These are phyloP conservation scores for Lophura nycthemera DNA, from an alignment of 2,113 vertebrate species.

Conservation along the genomic window DNA sequence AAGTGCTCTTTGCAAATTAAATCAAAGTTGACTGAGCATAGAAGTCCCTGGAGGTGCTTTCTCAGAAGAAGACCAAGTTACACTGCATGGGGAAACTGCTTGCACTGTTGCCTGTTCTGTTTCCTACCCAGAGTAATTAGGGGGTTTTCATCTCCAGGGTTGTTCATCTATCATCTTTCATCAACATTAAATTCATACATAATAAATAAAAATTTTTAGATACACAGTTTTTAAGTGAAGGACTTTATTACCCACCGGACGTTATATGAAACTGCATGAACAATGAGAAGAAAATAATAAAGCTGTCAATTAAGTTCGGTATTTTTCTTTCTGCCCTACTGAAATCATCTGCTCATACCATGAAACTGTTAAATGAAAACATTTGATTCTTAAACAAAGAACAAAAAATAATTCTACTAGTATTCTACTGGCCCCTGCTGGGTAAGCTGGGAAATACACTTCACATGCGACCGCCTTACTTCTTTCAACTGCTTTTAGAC, in stretches of 20 bases:
- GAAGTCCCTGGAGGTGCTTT: neutral
- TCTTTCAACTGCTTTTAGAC: neutral
- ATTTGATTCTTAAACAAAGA: neutral
- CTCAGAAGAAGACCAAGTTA: neutral
- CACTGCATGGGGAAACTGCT: neutral
- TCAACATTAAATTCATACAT: neutral
- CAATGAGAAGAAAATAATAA: neutral
- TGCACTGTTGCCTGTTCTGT: neutral
- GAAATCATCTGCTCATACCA: neutral
- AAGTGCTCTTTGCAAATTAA: neutral
- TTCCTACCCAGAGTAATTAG: neutral
- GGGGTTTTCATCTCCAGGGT: neutral
- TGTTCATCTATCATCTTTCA: neutral
- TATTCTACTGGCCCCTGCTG: constrained; percentile 33
- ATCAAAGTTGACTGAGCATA: neutral
- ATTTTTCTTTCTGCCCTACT: neutral
- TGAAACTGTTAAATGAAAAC: neutral
- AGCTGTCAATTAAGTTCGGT: neutral
- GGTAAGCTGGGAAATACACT: neutral
- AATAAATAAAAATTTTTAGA: neutral
- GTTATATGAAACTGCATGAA: constrained; percentile 20
- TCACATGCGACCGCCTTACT: neutral
- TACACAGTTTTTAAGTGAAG: neutral
- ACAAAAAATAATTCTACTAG: neutral
- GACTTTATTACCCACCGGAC: neutral